These are phyloP conservation scores for Habropoda laboriosa DNA, from an alignment of 1,140 invertebrate genomes.

Conservation along the genomic window DNA sequence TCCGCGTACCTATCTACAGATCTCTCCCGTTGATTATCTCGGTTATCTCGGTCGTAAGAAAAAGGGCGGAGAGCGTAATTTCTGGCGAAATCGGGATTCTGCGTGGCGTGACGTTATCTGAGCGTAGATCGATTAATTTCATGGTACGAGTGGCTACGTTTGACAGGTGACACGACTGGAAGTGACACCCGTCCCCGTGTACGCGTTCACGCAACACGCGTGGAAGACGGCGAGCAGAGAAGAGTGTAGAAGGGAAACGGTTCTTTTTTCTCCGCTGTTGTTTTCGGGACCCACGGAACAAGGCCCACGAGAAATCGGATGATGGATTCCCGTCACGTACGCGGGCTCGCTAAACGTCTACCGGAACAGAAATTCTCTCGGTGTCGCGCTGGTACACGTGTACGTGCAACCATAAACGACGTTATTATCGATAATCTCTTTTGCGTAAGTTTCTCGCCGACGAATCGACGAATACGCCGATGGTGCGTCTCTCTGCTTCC, in stretches of 20 bases:
- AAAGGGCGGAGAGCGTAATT: background rate
- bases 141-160: constrained; percentile 14
- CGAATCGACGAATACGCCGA: too few species aligned
- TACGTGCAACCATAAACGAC: constrained; percentile 34
- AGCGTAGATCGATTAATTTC: constrained; percentile 40
- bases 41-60: too few species aligned
- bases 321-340: constrained; percentile 60
- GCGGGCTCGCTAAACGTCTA: constrained; percentile 23
- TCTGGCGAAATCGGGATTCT: constrained; percentile 19
- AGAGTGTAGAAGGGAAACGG: background rate
- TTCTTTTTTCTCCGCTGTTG: constrained; percentile 37
- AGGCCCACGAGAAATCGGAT: constrained; percentile 40
- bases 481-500: too few species aligned
- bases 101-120: constrained; percentile 27
- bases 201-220: constrained; percentile 18
- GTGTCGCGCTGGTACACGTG: background rate
- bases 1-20: too few species aligned
- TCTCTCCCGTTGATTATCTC: too few species aligned
- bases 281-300: constrained; percentile 23
- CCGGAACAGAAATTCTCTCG: constrained; percentile 22
- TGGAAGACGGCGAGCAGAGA: background rate
- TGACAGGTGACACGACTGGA: constrained; percentile 52
- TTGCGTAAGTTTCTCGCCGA: constrained; percentile 12
- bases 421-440: constrained; percentile 47
- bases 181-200: constrained; percentile 44